Base-by-base conservation (phyloP, 2,113 vertebrate genomes). In the Pantherophis guttatus region DNA sequence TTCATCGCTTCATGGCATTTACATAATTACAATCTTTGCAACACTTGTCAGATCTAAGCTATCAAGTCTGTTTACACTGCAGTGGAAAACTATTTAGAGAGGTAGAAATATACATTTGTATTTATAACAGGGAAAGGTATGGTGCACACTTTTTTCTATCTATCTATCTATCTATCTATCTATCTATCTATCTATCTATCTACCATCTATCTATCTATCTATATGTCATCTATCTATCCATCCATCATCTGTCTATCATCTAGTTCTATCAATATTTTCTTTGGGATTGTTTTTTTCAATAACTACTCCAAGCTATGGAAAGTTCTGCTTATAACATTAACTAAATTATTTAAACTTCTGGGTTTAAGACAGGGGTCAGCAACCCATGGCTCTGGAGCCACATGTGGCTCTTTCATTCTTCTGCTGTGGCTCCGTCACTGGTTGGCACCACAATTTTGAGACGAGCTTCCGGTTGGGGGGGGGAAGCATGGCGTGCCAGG, bases 1-100 rank as follows among this genome's bases (percentile, higher is more conserved):
- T 95, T 95, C 94, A 29, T 26, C 81, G 48, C 90, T 95, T 50
- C 87, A 86, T 89, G 89, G n/a, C 6, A 93, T 96, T 95, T 97
- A 75, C 94, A 94, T 96, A 96, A 92, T 95, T 92, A 93, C 90
- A 87, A 93, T 91, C 88, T 90, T 57, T 95, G 90, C 87, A 95
- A 94, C 89, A 95, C 10, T 5, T 94, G 93, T 92, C 57, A 96
- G 88, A 94, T 94, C 96, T 93, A 75, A 96, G 91, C 91, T 96
- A 90, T 92, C 95, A 95, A 93, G 81, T 90, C 86, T 97, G 85
- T 96, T 97, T 97, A 95, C 57, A 91, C 33, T 96, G 87, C 93
- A 96, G 88, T 81, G 58, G 87, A 94, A 94, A 96, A 94, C 91
- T 95, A 96, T 97, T 96, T 97, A 94, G 91, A 95, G 95, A 95